These are phyloP conservation scores for Trinorchestia longiramus DNA, from an alignment of 1,140 invertebrate genomes.

Conservation along the genomic window DNA sequence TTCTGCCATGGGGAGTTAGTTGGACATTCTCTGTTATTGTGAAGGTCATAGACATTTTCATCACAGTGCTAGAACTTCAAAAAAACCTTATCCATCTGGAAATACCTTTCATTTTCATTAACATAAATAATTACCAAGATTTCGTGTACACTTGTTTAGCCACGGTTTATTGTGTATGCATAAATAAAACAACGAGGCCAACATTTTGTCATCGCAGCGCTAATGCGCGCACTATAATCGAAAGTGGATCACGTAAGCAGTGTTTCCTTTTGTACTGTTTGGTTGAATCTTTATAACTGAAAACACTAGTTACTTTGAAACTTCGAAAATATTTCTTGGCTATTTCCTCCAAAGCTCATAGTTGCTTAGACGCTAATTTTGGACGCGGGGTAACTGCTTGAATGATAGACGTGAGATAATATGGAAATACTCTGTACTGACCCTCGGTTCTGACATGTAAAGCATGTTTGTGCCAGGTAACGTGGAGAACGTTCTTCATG, in stretches of 20 bases:
- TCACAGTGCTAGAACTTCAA: background rate
- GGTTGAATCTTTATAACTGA: too few relatives aligned
- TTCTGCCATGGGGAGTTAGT: background rate
- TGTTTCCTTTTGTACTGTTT: background rate
- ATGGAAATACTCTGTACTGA: too few relatives aligned
- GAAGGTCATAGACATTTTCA: background rate
- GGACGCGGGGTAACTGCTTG: too few relatives aligned
- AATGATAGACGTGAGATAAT: too few relatives aligned
- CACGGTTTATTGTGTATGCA: background rate
- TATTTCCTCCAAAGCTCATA: too few relatives aligned
- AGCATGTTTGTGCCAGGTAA: too few relatives aligned
- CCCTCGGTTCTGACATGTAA: too few relatives aligned
- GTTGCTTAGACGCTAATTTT: too few relatives aligned
- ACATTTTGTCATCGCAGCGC: background rate
- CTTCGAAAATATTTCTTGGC: too few relatives aligned
- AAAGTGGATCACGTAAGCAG: background rate
- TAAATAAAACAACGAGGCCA: background rate
- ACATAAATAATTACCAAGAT: background rate
- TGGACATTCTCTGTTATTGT: background rate
- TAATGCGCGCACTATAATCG: background rate
- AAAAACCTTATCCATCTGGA: background rate
- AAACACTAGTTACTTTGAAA: too few relatives aligned
- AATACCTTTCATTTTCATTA: background rate
- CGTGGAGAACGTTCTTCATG: too few relatives aligned
- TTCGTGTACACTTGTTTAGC: background rate